A percentile compares a stretch with the other conserved stretches of the same genome.
Evolutionary conservation across 2,113 vertebrate species (phyloP).

Genomic region (Leucosticte australis): DNA sequence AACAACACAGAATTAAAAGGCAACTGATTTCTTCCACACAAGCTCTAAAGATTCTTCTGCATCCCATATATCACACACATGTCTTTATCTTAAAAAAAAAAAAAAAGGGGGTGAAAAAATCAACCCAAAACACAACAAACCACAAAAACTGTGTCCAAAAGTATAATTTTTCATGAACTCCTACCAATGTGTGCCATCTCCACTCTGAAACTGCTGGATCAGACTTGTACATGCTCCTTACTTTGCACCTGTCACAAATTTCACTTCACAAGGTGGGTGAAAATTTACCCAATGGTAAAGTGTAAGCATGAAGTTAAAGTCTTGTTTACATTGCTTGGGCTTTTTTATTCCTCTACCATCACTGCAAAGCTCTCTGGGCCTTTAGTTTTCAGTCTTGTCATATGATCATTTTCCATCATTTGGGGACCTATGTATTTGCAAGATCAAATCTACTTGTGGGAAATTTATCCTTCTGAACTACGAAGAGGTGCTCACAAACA

Average conservation of each 20-base stretch:
- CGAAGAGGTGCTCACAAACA: background rate
- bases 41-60: background rate
- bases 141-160: background rate
- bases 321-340: background rate
- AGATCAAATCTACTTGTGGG: background rate
- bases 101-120: background rate
- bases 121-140: background rate
- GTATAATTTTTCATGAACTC: background rate
- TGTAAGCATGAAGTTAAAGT: background rate
- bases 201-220: background rate
- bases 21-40: background rate
- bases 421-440: background rate
- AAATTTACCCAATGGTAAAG: rapidly evolving
- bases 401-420: background rate
- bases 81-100: background rate
- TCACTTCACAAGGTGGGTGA: background rate
- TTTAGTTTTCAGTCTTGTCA: background rate
- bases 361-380: background rate
- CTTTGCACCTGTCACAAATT: background rate
- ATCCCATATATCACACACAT: background rate
- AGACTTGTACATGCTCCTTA: background rate
- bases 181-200: background rate
- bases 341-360: background rate
- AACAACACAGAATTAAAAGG: background rate
- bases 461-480: background rate